Conservation (phyloP, 2,888 invertebrate species). For the Xestia ashworthii region DNA sequence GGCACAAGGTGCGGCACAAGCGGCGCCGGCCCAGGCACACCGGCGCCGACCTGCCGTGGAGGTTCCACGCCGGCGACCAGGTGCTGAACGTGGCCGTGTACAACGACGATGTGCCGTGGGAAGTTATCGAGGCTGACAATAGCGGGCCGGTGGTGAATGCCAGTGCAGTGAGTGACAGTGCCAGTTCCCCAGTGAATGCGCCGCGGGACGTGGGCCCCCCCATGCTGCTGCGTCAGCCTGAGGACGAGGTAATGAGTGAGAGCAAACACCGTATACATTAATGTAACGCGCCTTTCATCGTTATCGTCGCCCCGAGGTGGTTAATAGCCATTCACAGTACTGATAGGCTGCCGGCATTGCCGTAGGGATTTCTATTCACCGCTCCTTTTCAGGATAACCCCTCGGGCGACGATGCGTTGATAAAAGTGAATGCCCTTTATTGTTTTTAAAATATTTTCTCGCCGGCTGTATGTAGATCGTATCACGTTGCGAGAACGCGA, state of each 20-base stretch:
- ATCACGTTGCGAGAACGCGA: slow-evolving; percentile 76
- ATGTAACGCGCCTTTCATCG: slow-evolving; percentile 82
- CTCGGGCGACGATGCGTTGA: slow-evolving; percentile 87
- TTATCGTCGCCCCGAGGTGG: slow-evolving; percentile 89
- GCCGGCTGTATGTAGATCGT: slow-evolving; percentile 81
- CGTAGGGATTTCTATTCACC: slow-evolving; percentile 83
- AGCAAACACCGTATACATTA: slow-evolving; percentile 80
- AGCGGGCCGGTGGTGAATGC: slow-evolving; percentile 75
- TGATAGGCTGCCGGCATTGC: slow-evolving; percentile 83
- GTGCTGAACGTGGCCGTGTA: slow-evolving; percentile 89
- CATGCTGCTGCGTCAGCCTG: slow-evolving; percentile 85
- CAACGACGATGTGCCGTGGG: slow-evolving; percentile 90
- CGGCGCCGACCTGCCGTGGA: slow-evolving; percentile 86
- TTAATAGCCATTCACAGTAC: slow-evolving; percentile 87
- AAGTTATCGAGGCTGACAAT: slow-evolving; percentile 82
- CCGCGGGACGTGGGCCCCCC: slow-evolving; percentile 84
- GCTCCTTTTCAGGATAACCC: slow-evolving; percentile 82
- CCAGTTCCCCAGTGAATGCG: slow-evolving; percentile 77
- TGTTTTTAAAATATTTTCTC: slow-evolving; percentile 87
- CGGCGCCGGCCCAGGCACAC: slow-evolving; percentile 85
- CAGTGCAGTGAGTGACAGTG: slow-evolving; percentile 89
- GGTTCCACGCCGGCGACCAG: slow-evolving; percentile 89
- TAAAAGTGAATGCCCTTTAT: slow-evolving; percentile 87
- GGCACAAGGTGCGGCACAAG: slow-evolving; percentile 88
- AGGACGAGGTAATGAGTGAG: slow-evolving; percentile 85